Percentiles rank a stretch among this genome's conserved stretches.
Conservation (phyloP, 2,888 invertebrate genomes). For the Torymus texanus region DNA sequence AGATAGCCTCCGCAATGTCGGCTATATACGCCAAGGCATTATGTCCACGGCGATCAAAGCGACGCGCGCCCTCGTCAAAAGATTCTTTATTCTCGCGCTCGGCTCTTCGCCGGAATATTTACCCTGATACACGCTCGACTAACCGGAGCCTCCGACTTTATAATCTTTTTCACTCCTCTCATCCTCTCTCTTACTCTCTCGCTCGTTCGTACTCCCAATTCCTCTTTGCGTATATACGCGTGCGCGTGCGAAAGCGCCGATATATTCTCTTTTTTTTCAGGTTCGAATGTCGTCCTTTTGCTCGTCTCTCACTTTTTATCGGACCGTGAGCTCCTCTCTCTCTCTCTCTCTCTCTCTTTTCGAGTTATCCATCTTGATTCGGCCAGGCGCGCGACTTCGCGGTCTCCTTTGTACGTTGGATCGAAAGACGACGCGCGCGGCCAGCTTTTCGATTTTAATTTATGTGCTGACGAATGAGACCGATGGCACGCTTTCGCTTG, state of each 20-base stretch:
- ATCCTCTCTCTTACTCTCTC: not conserved
- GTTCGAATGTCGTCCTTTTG: no score
- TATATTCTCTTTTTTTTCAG: not conserved
- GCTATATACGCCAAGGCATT: slow-evolving; percentile 58
- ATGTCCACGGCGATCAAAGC: slow-evolving; percentile 66
- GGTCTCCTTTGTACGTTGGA: slow-evolving; percentile 31
- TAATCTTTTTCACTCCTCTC: slow-evolving; percentile 47
- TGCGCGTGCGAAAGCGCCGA: not conserved
- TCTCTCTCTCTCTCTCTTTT: not conserved
- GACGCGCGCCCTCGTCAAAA: slow-evolving; percentile 59
- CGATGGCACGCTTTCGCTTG: slow-evolving; percentile 26
- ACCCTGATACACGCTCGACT: slow-evolving; percentile 58
- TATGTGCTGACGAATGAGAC: slow-evolving; percentile 31
- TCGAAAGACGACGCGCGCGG: not conserved
- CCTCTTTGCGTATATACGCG: no score
- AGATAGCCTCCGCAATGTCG: slow-evolving; percentile 56
- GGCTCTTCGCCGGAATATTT: slow-evolving; percentile 64
- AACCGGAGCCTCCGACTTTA: slow-evolving; percentile 57
- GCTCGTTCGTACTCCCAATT: not conserved
- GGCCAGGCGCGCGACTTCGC: slow-evolving; percentile 3
- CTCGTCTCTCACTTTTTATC: no score
- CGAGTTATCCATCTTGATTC: slow-evolving; percentile 39
- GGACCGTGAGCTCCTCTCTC: no score
- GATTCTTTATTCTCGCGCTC: slow-evolving; percentile 60
- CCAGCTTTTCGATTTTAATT: slow-evolving; percentile 15